Percentiles rank a stretch among this genome's conserved stretches.
These are phyloP conservation scores for Drosophila virilis DNA, from an alignment of 1,140 invertebrate genomes.

Conservation along the genomic window DNA sequence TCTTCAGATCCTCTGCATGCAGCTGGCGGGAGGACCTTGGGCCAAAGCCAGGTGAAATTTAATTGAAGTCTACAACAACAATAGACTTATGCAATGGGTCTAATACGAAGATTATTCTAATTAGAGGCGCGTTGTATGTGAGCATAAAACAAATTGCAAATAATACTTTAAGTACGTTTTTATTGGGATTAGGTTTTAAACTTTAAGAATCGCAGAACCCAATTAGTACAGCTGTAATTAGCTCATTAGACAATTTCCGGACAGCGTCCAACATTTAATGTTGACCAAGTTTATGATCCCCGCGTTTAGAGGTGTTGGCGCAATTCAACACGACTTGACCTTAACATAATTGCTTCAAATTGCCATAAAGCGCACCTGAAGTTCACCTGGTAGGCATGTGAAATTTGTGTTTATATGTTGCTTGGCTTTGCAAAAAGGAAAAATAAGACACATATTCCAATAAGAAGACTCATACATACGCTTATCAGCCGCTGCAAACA, in stretches of 20 bases:
- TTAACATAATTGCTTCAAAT: slow-evolving; percentile 55
- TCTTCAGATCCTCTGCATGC: slow-evolving; percentile 25
- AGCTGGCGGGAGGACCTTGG: slow-evolving; percentile 38
- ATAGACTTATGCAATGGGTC: slow-evolving; percentile 21
- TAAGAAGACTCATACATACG: slow-evolving; percentile 34
- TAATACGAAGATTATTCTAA: neutral
- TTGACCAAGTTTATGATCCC: slow-evolving; percentile 40
- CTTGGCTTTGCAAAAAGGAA: slow-evolving; percentile 22
- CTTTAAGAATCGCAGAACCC: neutral
- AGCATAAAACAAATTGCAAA: slow-evolving; percentile 4
- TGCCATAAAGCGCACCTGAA: slow-evolving; percentile 46
- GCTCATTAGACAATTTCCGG: slow-evolving; percentile 49
- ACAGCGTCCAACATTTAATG: slow-evolving; percentile 24
- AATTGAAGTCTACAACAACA: neutral
- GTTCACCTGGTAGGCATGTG: slow-evolving; percentile 47
- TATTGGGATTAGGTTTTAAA: neutral
- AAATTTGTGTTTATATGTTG: slow-evolving; percentile 32
- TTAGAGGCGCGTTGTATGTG: neutral
- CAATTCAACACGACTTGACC: slow-evolving; percentile 48
- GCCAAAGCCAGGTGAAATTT: slow-evolving; percentile 27
- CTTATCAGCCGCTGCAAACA: slow-evolving; percentile 60
- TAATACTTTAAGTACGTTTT: neutral
- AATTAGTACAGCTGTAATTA: slow-evolving; percentile 34
- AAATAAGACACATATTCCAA: slow-evolving; percentile 25
- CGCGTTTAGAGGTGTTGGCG: slow-evolving; percentile 33